Percentiles rank a stretch among this genome's conserved stretches.
These are phyloP conservation scores for Sylvicola cinctus DNA, from an alignment of 2,888 invertebrate genomes.

Conservation along the genomic window DNA sequence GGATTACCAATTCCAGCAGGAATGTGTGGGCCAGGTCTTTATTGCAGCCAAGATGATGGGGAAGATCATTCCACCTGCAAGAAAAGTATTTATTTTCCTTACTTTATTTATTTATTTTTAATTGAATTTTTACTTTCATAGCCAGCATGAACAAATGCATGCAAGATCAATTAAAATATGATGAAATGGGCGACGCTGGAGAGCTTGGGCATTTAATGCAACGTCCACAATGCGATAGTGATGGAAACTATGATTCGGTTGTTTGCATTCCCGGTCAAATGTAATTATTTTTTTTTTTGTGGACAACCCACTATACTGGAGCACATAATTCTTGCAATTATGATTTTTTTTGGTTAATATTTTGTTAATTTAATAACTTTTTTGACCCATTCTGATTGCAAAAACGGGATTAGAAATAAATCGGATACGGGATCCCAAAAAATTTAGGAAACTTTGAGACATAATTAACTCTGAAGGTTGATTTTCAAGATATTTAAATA, in stretches of 20 bases:
- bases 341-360: neutral
- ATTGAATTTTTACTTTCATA: no score
- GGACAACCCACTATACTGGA: no score
- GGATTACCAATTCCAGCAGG: conserved; percentile 31
- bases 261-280: conserved; percentile 44
- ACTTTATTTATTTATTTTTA: no score
- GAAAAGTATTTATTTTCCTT: neutral
- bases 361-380: neutral
- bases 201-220: conserved; percentile 24
- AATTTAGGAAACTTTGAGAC: no score
- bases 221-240: conserved; percentile 37
- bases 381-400: no score
- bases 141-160: neutral
- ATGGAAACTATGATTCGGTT: conserved; percentile 34
- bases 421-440: no score
- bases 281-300: conserved; percentile 32
- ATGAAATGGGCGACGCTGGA: neutral
- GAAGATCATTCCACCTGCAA: neutral
- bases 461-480: no score
- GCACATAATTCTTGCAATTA: neutral
- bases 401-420: no score
- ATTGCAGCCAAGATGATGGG: conserved; percentile 20
- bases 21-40: conserved; percentile 37
- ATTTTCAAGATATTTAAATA: no score
- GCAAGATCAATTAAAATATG: neutral